A percentile compares a stretch with the other conserved stretches of the same genome.
Evolutionary conservation across 2,113 vertebrate genomes (phyloP).

Genomic region (Podiceps cristatus): DNA sequence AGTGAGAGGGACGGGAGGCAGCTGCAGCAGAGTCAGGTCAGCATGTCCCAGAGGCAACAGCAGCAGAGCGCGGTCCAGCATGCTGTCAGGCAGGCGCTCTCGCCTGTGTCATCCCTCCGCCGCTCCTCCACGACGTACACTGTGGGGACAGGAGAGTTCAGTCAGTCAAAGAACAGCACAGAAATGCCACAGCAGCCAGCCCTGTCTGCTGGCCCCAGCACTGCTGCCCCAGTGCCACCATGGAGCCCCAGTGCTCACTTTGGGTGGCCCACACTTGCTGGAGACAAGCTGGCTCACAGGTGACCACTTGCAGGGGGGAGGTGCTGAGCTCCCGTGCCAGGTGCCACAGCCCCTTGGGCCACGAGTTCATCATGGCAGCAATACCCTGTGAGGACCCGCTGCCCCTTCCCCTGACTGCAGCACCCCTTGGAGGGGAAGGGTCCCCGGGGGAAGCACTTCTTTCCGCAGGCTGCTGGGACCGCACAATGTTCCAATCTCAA

Average conservation of each 20-base stretch:
- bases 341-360: background rate
- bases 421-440: accelerated
- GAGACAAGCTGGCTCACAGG: background rate
- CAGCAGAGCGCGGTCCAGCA: slow-evolving; percentile 97
- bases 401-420: background rate
- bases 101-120: slow-evolving; percentile 84
- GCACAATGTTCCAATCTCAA: accelerated
- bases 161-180: background rate
- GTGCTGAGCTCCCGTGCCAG: accelerated
- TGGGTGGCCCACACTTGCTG: accelerated
- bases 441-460: background rate
- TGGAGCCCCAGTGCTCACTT: accelerated
- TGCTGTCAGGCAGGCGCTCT: slow-evolving; percentile 90
- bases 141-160: slow-evolving; percentile 24
- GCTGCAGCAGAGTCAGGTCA: slow-evolving; percentile 80
- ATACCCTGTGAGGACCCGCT: accelerated
- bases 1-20: background rate
- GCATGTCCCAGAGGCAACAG: slow-evolving; percentile 98
- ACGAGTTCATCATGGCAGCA: accelerated
- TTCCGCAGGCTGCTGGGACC: background rate
- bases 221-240: accelerated
- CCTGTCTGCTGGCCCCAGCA: accelerated
- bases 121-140: slow-evolving; percentile 94
- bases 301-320: accelerated
- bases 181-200: accelerated